Conservation (phyloP, 2,888 invertebrate species). For the Drosophila tripunctata region DNA sequence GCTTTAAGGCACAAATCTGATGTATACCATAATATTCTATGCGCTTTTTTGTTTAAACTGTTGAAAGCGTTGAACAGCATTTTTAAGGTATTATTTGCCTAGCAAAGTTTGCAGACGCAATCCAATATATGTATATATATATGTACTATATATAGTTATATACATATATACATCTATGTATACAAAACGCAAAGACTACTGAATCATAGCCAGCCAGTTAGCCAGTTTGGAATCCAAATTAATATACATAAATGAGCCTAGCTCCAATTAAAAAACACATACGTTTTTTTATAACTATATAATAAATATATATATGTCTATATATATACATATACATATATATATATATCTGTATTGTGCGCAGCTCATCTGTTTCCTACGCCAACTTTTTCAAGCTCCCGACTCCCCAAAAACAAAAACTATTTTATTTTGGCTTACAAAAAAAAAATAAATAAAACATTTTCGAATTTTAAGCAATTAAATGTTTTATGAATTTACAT, state of each 20-base stretch:
- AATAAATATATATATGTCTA: neutral
- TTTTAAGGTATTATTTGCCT: constrained; percentile 14
- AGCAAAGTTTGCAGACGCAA: constrained; percentile 12
- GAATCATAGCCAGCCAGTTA: constrained; percentile 43
- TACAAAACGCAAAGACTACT: constrained; percentile 43
- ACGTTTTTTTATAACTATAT: neutral
- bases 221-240: constrained; percentile 38
- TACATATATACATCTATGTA: constrained; percentile 3
- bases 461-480: constrained; percentile 15
- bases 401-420: constrained; percentile 8
- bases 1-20: too few relatives aligned
- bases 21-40: too few relatives aligned
- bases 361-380: constrained; percentile 44
- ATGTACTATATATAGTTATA: constrained; percentile 1
- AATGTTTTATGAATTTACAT: constrained; percentile 30
- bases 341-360: constrained; percentile 21
- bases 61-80: too few relatives aligned
- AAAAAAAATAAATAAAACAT: neutral
- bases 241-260: constrained; percentile 43
- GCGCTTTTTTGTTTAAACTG: too few relatives aligned
- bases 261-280: constrained; percentile 24
- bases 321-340: neutral
- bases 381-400: constrained; percentile 53
- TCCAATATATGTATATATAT: constrained; percentile 12
- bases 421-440: constrained; percentile 23